These are phyloP conservation scores for Brachionus manjavacas DNA, from an alignment of 1,140 invertebrate species.

Conservation along the genomic window DNA sequence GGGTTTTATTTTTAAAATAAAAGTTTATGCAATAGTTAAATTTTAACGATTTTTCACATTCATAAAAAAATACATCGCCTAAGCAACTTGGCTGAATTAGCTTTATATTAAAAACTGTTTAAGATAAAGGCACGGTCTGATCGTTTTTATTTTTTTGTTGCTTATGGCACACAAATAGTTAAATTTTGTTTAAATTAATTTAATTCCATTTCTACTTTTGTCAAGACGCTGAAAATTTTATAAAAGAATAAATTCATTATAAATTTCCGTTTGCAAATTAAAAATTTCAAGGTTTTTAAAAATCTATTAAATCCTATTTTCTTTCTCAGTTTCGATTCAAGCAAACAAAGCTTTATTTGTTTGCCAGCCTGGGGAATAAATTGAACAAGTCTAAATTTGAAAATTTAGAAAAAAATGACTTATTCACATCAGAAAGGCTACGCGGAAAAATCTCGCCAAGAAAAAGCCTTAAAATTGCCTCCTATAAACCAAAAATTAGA, in stretches of 20 bases:
- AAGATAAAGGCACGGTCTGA: neutral
- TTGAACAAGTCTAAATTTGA: neutral
- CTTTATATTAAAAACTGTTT: neutral
- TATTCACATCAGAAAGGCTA: neutral
- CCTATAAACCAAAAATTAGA: neutral
- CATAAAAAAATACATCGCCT: neutral
- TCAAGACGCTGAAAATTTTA: neutral
- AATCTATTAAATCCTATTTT: neutral
- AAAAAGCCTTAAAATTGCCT: neutral
- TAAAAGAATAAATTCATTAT: neutral
- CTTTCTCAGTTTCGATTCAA: neutral
- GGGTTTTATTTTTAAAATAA: neutral
- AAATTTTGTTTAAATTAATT: neutral
- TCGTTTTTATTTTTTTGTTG: neutral
- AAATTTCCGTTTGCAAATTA: neutral
- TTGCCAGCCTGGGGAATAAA: neutral
- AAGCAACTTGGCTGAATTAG: neutral
- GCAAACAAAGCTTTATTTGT: neutral
- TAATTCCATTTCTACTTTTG: neutral
- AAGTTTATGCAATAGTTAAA: neutral
- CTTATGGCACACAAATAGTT: neutral
- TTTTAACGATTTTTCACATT: neutral
- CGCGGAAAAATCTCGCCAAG: neutral
- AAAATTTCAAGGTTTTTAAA: neutral
- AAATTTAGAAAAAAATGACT: neutral